phyloP scores from a whole-genome alignment of 2,113 vertebrate species.

The Sebastes fasciatus region DNA sequence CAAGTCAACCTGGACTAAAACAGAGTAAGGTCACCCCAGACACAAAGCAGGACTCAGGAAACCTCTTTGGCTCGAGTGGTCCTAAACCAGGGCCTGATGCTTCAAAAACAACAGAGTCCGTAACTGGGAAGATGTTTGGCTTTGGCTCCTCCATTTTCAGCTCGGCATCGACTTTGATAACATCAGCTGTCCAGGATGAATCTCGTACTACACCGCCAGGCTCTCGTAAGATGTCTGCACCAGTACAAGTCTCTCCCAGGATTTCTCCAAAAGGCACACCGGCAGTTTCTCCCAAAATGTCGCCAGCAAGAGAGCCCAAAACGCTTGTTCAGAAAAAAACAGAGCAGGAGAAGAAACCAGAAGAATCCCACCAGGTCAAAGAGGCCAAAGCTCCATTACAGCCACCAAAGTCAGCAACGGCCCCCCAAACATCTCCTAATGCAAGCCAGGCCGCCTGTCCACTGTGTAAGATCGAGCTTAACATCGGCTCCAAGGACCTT shows the following conservation, averaged over 20 bases:
- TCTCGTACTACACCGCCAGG: conserved; percentile 71
- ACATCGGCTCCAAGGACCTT: conserved; percentile 84
- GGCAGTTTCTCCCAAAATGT: conserved; percentile 68
- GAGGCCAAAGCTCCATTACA: conserved; percentile 54
- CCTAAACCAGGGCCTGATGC: conserved; percentile 58
- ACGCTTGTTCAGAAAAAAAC: conserved; percentile 47
- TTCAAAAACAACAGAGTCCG: conserved; percentile 80
- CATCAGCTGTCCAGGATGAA: conserved; percentile 80
- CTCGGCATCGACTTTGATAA: conserved; percentile 83
- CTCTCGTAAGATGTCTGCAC: conserved; percentile 80
- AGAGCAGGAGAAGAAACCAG: conserved; percentile 60
- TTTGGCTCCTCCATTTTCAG: conserved; percentile 82
- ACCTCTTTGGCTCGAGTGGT: conserved; percentile 69
- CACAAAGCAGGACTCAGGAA: conserved; percentile 76
- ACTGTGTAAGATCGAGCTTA: conserved; percentile 91
- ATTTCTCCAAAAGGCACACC: conserved; percentile 67
- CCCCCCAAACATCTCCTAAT: conserved; percentile 24
- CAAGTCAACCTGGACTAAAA: conserved; percentile 61
- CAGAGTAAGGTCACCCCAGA: conserved; percentile 77
- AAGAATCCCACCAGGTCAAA: conserved; percentile 45
- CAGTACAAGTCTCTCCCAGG: conserved; percentile 69
- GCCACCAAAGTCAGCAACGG: conserved; percentile 18
- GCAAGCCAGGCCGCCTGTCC: conserved; percentile 82
- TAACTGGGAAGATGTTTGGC: conserved; percentile 84
- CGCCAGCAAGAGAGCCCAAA: conserved; percentile 59